Base-by-base conservation (phyloP, 2,888 invertebrate genomes). In the Geotrupes spiniger region DNA sequence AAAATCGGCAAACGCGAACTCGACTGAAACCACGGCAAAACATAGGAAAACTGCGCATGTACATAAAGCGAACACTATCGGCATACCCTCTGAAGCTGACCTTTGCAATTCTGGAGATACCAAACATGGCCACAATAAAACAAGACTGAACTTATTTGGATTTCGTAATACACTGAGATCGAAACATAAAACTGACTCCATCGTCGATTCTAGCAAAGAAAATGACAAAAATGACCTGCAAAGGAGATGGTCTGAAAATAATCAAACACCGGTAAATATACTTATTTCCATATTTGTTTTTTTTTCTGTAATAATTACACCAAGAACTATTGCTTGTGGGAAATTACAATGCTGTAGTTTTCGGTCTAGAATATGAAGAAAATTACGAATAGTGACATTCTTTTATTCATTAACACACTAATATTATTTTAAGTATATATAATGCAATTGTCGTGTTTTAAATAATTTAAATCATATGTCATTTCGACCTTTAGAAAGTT, bases 81-180 rank as follows among this genome's bases (percentile, higher is more conserved):
- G 80, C 66, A 75, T 81, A 54, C 81, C 81, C 2, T 76, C 79
- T 0, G 71, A 73, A 31, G 61, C 73, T 60, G 67, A 74, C 70
- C 66, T 76, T 56, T 70, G 71, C 63, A 73, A 71, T 54, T 63
- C 62, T 40, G 58, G 64, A 50, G 74, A 78, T 72, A 75, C 76
- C 59, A 69, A 76, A 62, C 74, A 74, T 61, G 75, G 75, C 61
- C 61, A 55, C 53, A 60, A 59, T 29, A 59, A 63, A 49, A 58
- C 66, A 46, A 62, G 59, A 54, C 56, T 63, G 58, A 64, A 63
- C 46, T 77, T 82, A 62, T 78, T 83, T 63, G 83, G 83, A 58
- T 81, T 83, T 68, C 75, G 78, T 55, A 80, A 79, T 68, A 81
- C 82, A 4, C 70, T 83, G 54, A 74, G 78, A 50, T 71, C 73